phyloP scores from a whole-genome alignment of 2,797 vertebrate genomes.

The Geotrypetes seraphini region DNA sequence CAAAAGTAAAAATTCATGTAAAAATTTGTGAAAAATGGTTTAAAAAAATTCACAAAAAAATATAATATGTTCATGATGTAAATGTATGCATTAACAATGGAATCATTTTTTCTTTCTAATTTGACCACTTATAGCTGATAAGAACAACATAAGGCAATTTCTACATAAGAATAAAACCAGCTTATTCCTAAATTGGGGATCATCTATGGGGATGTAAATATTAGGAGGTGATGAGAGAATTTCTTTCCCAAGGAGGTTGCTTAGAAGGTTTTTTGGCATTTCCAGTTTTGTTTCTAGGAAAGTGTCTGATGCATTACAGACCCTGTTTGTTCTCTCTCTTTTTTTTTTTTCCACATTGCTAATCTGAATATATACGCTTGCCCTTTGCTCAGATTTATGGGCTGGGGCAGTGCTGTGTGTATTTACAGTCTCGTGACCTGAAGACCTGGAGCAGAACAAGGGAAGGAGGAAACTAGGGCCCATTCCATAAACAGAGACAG shows the following conservation, averaged over 20 bases:
- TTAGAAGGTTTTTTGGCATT: background rate
- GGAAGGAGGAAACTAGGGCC: slow-evolving; percentile 61
- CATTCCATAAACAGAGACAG: slow-evolving; percentile 66
- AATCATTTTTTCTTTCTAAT: too few relatives aligned
- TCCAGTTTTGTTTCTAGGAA: slow-evolving; percentile 6
- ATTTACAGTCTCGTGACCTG: slow-evolving; percentile 97
- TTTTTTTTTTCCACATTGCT: slow-evolving; percentile 23
- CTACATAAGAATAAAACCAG: too few relatives aligned
- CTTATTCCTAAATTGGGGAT: background rate
- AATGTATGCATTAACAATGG: slow-evolving; percentile 8
- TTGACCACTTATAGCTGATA: too few relatives aligned
- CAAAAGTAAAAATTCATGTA: slow-evolving; percentile 26
- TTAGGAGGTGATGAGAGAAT: background rate
- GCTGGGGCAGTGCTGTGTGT: slow-evolving; percentile 72
- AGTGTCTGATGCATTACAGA: slow-evolving; percentile 7
- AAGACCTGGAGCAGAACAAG: slow-evolving; percentile 64
- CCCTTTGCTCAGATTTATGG: slow-evolving; percentile 80
- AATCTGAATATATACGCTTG: slow-evolving; percentile 65
- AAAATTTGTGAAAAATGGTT: slow-evolving; percentile 21
- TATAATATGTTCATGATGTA: slow-evolving; percentile 24
- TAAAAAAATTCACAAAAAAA: too few relatives aligned
- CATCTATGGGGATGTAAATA: background rate
- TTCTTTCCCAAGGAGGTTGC: background rate
- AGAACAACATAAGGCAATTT: too few relatives aligned
- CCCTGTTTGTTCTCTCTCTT: slow-evolving; percentile 8